phyloP scores from a whole-genome alignment of 2,113 vertebrate species.

The Zosterops hypoxanthus region DNA sequence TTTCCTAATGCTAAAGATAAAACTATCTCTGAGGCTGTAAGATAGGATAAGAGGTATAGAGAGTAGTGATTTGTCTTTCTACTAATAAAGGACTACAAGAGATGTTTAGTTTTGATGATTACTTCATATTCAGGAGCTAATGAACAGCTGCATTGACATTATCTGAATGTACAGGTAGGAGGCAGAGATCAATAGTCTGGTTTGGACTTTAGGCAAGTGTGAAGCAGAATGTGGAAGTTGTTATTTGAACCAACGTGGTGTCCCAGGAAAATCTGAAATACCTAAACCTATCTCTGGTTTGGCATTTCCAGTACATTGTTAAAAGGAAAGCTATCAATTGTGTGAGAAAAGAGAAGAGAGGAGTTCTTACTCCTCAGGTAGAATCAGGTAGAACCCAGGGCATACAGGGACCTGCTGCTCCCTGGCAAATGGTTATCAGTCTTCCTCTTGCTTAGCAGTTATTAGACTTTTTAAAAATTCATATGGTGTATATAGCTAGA shows the following conservation, averaged over 20 bases:
- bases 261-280: background rate
- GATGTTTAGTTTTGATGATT: background rate
- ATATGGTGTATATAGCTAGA: background rate
- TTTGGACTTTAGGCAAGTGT: background rate
- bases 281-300: background rate
- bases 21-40: background rate
- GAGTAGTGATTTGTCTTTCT: background rate
- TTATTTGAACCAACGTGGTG: background rate
- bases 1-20: constrained; percentile 38
- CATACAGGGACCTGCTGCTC: fast-evolving
- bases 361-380: background rate
- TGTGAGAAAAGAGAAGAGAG: background rate
- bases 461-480: background rate
- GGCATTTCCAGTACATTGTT: background rate
- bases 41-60: background rate
- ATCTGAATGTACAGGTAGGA: background rate
- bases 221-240: background rate
- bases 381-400: background rate
- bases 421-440: background rate
- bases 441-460: background rate
- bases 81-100: background rate
- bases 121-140: background rate
- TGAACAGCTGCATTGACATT: background rate
- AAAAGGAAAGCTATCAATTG: background rate
- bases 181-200: background rate